Evolutionary conservation across 92 coral and sea anemone genomes (phyloP).

Genomic region (Zoanthus sansibaricus): DNA sequence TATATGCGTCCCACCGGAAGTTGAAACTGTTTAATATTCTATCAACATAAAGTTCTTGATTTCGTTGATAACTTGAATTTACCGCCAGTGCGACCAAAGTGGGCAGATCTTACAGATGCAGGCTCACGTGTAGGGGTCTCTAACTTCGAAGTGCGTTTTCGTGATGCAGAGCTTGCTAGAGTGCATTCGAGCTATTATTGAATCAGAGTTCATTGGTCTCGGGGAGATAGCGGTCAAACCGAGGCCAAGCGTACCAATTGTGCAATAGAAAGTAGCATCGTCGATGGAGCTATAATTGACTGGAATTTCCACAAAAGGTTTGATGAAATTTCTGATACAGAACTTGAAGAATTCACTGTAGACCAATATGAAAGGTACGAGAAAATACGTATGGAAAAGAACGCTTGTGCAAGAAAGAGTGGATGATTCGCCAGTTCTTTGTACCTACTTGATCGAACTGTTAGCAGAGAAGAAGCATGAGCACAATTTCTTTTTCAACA

Average conservation of each 20-base stretch:
- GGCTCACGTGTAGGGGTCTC: slow-evolving; percentile 45
- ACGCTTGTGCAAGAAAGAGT: slow-evolving; percentile 45
- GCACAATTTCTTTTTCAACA: slow-evolving; percentile 6
- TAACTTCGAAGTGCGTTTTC: slow-evolving; percentile 53
- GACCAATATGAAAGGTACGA: slow-evolving; percentile 49
- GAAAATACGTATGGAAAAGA: slow-evolving; percentile 44
- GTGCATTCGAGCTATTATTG: slow-evolving; percentile 53
- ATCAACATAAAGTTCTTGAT: no score
- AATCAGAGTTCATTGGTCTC: slow-evolving; percentile 40
- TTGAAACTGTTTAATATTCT: no score
- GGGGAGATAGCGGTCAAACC: slow-evolving; percentile 45
- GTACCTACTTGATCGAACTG: neutral
- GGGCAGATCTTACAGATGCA: no score
- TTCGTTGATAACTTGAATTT: no score
- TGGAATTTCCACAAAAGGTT: slow-evolving; percentile 52
- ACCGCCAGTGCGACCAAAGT: no score
- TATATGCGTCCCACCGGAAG: no score
- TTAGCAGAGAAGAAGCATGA: slow-evolving; percentile 14
- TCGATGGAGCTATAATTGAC: slow-evolving; percentile 58
- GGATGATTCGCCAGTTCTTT: slow-evolving; percentile 51
- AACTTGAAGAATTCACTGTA: slow-evolving; percentile 39
- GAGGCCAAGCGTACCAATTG: slow-evolving; percentile 61
- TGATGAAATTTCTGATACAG: slow-evolving; percentile 56
- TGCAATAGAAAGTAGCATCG: slow-evolving; percentile 62
- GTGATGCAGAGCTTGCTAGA: slow-evolving; percentile 63